Base-by-base conservation (phyloP, 37 sponge, comb jelly and placozoan genomes). In the Cliona cf. orientalis region DNA sequence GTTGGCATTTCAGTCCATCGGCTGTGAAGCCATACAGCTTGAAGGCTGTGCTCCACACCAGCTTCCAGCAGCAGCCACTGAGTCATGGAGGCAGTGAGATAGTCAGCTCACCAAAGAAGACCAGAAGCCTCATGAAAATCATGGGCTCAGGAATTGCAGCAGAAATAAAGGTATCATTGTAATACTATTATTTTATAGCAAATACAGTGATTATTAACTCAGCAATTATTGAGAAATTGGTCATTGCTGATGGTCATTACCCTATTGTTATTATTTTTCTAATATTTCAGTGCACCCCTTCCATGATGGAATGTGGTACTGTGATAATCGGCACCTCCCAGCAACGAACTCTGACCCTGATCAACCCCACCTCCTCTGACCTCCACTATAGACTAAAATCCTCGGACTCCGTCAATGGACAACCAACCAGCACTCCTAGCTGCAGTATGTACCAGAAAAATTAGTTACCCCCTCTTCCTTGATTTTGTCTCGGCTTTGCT, bases 271-370 rank as follows among this genome's bases (percentile, higher is more conserved):
- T n/a, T n/a, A n/a, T n/a, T n/a, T n/a, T n/a, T n/a, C n/a, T n/a
- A n/a, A n/a, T 14, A 29, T 59, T 59, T 21, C 68, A 87, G 87
- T 87, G 89, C 61, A 36, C 49, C 14, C 82, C 91, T 6, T 21
- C 37, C 21, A 58, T 25, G 5, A 57, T 92, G 5, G 85, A 92
- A 56, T 92, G 77, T 84, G 88, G 88, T 42, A 89, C 81, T 19
- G 68, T 89, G 49, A 80, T 90, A 31, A 76, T 96, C 2, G 91
- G 93, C 28, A 80, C 89, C 25, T 78, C 86, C 19, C 38, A 70
- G 31, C 33, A 58, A 1, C 81, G 64, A 67, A 79, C 62, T 63
- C 64, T 94, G 62, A 67, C 85, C 35, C 85, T 94, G 45, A 46
- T 46, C 69, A 94, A 94, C 78, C 72, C 84, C 43, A 66, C 39